These are phyloP conservation scores for Mongoloraphidia duomilia DNA, from an alignment of 2,888 invertebrate genomes.

Conservation along the genomic window DNA sequence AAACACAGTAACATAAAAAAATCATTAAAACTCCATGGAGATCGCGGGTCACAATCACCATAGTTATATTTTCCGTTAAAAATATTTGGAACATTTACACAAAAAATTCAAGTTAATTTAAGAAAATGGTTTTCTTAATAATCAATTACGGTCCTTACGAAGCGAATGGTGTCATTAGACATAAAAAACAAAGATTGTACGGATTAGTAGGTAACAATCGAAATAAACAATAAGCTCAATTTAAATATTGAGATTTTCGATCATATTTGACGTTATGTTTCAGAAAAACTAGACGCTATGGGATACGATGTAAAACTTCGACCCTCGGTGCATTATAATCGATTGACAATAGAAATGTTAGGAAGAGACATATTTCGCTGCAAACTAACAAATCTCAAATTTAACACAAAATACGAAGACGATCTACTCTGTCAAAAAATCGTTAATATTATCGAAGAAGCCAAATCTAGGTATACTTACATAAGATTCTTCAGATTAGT, in stretches of 20 bases:
- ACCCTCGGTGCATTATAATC: constrained; percentile 20
- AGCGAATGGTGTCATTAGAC: constrained; percentile 22
- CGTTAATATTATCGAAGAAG: constrained; percentile 19
- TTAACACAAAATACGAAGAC: constrained; percentile 21
- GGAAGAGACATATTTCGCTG: constrained; percentile 22
- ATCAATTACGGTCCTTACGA: constrained; percentile 25
- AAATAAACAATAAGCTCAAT: not conserved
- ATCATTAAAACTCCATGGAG: no score
- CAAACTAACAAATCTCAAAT: constrained; percentile 22
- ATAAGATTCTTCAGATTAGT: not conserved
- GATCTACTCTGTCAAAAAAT: constrained; percentile 21
- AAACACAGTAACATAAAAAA: no score
- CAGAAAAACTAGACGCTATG: constrained; percentile 9
- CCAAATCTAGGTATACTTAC: constrained; percentile 5
- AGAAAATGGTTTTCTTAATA: constrained; percentile 11
- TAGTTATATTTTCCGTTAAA: no score
- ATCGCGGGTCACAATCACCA: no score
- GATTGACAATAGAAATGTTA: constrained; percentile 21
- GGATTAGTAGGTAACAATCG: constrained; percentile 20
- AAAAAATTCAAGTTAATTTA: no score
- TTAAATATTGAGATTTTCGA: not conserved
- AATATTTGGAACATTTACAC: no score
- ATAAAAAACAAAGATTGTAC: constrained; percentile 21
- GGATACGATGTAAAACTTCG: constrained; percentile 21
- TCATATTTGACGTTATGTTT: not conserved